These are phyloP conservation scores for Hippolais icterina DNA, from an alignment of 2,113 vertebrate species.

Conservation along the genomic window DNA sequence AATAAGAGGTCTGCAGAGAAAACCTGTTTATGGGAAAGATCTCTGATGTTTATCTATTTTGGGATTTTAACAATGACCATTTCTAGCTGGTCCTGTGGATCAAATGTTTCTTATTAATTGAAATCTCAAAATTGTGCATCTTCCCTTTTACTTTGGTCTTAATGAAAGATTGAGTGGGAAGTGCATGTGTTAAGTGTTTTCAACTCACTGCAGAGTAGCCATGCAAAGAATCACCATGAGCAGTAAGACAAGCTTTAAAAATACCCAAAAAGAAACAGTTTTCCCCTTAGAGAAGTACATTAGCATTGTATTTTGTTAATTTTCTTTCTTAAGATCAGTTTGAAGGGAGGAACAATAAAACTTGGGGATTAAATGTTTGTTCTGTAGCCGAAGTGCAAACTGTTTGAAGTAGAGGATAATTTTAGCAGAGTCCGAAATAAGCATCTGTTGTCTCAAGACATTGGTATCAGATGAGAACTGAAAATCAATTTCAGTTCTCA, in stretches of 20 bases:
- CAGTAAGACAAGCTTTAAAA: neutral
- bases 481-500: neutral
- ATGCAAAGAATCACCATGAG: neutral
- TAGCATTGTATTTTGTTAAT: neutral
- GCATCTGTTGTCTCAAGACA: neutral
- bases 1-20: neutral
- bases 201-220: neutral
- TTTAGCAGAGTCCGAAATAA: neutral
- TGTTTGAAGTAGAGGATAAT: neutral
- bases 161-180: neutral
- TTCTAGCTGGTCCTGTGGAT: neutral
- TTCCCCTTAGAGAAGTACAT: neutral
- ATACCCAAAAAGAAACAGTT: neutral
- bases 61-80: neutral
- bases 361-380: neutral
- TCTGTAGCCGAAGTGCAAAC: neutral
- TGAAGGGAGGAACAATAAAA: neutral
- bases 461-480: neutral
- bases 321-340: neutral
- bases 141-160: neutral
- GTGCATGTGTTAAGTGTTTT: neutral
- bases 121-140: neutral
- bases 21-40: neutral
- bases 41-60: neutral
- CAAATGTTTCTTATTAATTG: neutral